Evolutionary conservation across 2,797 vertebrate genomes (phyloP), one percentile per base, ranked within the genome.

Genomic region (Hafferia zeledoni): DNA sequence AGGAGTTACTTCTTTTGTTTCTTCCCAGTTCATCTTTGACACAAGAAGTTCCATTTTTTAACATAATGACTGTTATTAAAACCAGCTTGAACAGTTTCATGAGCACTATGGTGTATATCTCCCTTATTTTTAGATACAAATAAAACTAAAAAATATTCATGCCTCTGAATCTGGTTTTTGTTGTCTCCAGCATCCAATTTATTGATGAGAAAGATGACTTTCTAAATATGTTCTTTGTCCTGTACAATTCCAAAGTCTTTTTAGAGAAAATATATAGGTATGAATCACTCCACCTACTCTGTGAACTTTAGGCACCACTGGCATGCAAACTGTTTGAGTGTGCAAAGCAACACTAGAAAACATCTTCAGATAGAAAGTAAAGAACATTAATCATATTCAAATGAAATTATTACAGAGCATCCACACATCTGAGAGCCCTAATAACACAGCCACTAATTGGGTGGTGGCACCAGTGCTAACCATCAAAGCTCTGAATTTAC

Each of bases 21-120:
- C 95, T 94, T 93, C 64, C 87, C 89, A 91, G 89, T 97, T 97
- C 94, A 89, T 97, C 95, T 94, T 89, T 94, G 92, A 94, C 95
- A 97, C 52, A 87, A 94, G 71, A 97, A 95, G 83, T 95, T 93
- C 96, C 72, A 91, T 96, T 97, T 97, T 97, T 96, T 75, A 95
- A 71, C 80, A 86, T 95, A 97, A 97, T 96, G 90, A 85, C 94
- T 96, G 71, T 93, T 97, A 96, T 96, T 97, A 96, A 97, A 97
- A 97, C 81, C 95, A 95, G 88, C 88, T 94, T 94, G 93, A 97
- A 95, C 69, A 93, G 92, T 95, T 95, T 94, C n/a, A 70, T 74
- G 74, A 92, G 78, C 86, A 77, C 81, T 37, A 87, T 94, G 87
- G 53, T 76, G 9, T 82, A 31, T 69, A 82, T 90, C n/a, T 80